Percentiles rank a stretch among this genome's conserved stretches.
Conservation (phyloP, 2,888 invertebrate species). For the Hirtodrosophila confusa region DNA sequence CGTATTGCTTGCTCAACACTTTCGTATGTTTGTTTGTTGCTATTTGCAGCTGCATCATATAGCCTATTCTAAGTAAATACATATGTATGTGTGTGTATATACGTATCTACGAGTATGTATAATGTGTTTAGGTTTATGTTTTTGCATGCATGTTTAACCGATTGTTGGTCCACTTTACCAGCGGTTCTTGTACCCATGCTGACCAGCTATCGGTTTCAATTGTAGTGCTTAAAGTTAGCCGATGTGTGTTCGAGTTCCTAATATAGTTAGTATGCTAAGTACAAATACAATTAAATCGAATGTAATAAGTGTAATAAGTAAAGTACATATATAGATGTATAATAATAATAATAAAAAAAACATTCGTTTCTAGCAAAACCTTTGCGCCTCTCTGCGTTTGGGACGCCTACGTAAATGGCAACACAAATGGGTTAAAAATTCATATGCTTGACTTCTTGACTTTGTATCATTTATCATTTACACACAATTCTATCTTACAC, state of each 20-base stretch:
- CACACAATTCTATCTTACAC: slow-evolving; percentile 52
- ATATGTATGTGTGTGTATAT: too few relatives aligned
- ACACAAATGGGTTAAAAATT: slow-evolving; percentile 40
- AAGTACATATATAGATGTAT: neutral
- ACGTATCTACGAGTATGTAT: slow-evolving; percentile 20
- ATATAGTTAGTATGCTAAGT: slow-evolving; percentile 40
- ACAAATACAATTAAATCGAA: slow-evolving; percentile 35
- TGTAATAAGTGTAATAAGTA: slow-evolving; percentile 2
- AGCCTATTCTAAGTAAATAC: slow-evolving; percentile 43
- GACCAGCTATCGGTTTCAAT: slow-evolving; percentile 70
- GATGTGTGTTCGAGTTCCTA: slow-evolving; percentile 47
- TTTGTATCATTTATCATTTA: slow-evolving; percentile 19
- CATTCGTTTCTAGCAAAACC: slow-evolving; percentile 84
- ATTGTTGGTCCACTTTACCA: slow-evolving; percentile 84
- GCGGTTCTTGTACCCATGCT: slow-evolving; percentile 64
- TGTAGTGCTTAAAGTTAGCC: slow-evolving; percentile 58
- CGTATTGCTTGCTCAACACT: slow-evolving; percentile 84
- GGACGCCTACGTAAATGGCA: slow-evolving; percentile 4
- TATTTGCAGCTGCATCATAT: slow-evolving; percentile 32
- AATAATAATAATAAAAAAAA: slow-evolving; percentile 41
- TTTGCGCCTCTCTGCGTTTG: slow-evolving; percentile 45
- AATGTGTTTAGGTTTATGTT: slow-evolving; percentile 31
- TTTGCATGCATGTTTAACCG: slow-evolving; percentile 63
- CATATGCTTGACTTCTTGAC: slow-evolving; percentile 65
- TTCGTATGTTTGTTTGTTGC: slow-evolving; percentile 39